Base-by-base conservation (phyloP, 2,797 vertebrate genomes). In the Enteromius mattozi region DNA sequence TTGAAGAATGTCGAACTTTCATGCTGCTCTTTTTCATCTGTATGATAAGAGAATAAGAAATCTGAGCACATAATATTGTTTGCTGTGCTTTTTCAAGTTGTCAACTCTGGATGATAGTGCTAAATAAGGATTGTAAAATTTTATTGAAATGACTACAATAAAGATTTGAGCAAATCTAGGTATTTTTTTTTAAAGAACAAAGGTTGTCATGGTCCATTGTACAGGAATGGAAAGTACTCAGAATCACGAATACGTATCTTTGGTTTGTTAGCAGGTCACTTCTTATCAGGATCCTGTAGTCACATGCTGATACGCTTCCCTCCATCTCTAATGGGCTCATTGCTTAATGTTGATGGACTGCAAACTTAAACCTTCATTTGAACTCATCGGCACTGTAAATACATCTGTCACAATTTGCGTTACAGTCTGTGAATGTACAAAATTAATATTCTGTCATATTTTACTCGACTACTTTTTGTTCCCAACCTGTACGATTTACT, bases 211-310 rank as follows among this genome's bases (percentile, higher is more conserved):
- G 17, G 37, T 40, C 21, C 12, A 42, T 51, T 81, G 54, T 47
- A 65, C 14, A 49, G 17, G 24, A 40, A 81, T 92, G 89, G 90
- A 92, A 92, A 87, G 82, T 66, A 86, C 82, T 88, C 90, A 89
- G 92, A 93, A 92, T 93, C 90, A 80, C 89, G 86, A 92, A 83
- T 78, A 85, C 86, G 86, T 90, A 89, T 89, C 88, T 91, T 90
- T 90, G 87, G 85, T 86, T 89, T 89, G 89, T 86, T 86, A 89
- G 69, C 81, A 88, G 87, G 86, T 92, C 90, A 90, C 87, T 78
- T 87, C 80, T 90, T 90, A 92, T 92, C 92, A 80, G 70, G 68
- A 70, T 84, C 54, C 66, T 77, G 65, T 89, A 88, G 89, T 89
- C 89, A 86, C 35, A 51, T 49, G 72, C 84, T 86, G 86, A 92